Conservation (phyloP, 2,888 invertebrate species). For the Tineola bisselliella region DNA sequence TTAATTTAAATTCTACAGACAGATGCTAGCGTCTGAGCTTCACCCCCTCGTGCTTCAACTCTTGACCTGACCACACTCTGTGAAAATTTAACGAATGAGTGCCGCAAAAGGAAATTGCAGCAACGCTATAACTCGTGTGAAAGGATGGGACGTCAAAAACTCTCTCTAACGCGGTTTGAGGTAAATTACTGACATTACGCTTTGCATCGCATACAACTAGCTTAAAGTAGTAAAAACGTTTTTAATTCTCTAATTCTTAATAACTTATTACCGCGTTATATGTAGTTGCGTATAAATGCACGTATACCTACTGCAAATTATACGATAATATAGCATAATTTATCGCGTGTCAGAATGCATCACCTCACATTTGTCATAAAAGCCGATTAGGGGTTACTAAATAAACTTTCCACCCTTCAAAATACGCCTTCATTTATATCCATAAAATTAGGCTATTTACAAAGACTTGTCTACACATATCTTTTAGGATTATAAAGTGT, state of each 20-base stretch:
- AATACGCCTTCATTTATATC: background rate
- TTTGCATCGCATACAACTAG: background rate
- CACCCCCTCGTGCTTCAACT: background rate
- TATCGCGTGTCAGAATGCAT: background rate
- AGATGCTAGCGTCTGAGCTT: background rate
- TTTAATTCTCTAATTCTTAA: background rate
- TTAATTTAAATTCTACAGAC: background rate
- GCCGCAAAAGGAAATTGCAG: slow-evolving; percentile 49
- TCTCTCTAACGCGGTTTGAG: background rate
- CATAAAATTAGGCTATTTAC: background rate
- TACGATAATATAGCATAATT: background rate
- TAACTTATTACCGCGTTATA: background rate
- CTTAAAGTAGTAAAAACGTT: background rate
- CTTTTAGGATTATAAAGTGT: background rate
- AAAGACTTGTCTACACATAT: background rate
- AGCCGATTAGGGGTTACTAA: background rate
- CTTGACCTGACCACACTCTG: slow-evolving; percentile 33
- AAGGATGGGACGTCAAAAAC: slow-evolving; percentile 10
- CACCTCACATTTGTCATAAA: background rate
- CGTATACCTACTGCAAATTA: too few relatives aligned
- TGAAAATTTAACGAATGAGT: slow-evolving; percentile 52
- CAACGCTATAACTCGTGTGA: slow-evolving; percentile 22
- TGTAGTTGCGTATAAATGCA: too few relatives aligned
- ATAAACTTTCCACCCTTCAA: background rate
- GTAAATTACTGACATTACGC: slow-evolving; percentile 12